Conservation (phyloP, 2,888 invertebrate genomes). For the Calliscelio sp. region DNA sequence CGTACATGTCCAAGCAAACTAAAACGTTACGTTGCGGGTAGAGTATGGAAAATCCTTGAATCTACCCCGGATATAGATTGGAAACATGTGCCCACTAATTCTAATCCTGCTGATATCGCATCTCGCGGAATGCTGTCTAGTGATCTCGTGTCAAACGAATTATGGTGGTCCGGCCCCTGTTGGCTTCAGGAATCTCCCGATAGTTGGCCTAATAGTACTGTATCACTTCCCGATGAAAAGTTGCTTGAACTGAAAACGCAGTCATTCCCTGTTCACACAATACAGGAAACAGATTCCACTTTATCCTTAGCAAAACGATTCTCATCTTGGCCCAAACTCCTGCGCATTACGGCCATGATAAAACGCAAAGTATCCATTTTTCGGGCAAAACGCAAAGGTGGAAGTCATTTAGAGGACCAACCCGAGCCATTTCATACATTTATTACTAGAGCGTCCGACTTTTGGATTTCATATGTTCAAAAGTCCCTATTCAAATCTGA, state of each 20-base stretch:
- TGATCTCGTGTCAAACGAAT: background rate
- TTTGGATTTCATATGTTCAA: too few species aligned
- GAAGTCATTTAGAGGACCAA: too few species aligned
- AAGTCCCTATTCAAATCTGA: too few species aligned
- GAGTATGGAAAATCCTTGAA: background rate
- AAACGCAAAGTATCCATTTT: too few species aligned
- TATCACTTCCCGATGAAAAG: too few species aligned
- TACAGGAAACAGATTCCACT: background rate
- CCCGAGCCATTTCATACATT: too few species aligned
- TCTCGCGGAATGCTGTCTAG: background rate
- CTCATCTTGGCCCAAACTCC: background rate
- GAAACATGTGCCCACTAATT: background rate
- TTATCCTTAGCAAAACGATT: background rate
- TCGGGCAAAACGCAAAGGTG: too few species aligned
- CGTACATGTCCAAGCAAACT: background rate
- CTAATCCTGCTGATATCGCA: background rate
- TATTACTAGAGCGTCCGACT: too few species aligned
- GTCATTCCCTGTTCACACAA: background rate
- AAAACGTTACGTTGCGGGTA: background rate
- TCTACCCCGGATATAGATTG: background rate
- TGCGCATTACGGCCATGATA: background rate
- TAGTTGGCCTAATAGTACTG: too few species aligned
- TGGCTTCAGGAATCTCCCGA: too few species aligned
- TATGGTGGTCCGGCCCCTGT: background rate
- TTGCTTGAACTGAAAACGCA: background rate